Percentiles rank a stretch among this genome's conserved stretches.
These are phyloP conservation scores for Genyomyrus donnyi DNA, from an alignment of 2,113 vertebrate genomes.

Conservation along the genomic window DNA sequence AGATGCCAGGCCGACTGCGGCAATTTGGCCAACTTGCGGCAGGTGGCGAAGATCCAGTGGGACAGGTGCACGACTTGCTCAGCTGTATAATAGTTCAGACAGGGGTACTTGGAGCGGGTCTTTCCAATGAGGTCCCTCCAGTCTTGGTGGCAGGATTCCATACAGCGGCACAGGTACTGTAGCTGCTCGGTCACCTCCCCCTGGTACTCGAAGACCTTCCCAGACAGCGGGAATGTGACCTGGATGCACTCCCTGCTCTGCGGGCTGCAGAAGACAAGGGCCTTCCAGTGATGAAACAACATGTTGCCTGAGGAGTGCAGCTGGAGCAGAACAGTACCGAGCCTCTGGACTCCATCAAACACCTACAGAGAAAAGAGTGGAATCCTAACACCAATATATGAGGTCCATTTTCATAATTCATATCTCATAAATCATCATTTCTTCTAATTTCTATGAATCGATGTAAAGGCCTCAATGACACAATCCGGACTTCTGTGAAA, in stretches of 20 bases:
- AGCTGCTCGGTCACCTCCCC: slow-evolving; percentile 48
- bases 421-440: not conserved
- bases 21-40: slow-evolving; percentile 18
- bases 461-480: not conserved
- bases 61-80: slow-evolving; percentile 63
- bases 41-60: slow-evolving; percentile 47
- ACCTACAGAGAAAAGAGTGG: slow-evolving; percentile 41
- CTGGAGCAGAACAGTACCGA: slow-evolving; percentile 53
- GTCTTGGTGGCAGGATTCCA: slow-evolving; percentile 56
- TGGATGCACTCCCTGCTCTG: slow-evolving; percentile 41
- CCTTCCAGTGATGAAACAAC: slow-evolving; percentile 56
- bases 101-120: slow-evolving; percentile 47
- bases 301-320: slow-evolving; percentile 60
- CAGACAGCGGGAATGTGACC: slow-evolving; percentile 40
- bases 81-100: slow-evolving; percentile 60
- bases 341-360: slow-evolving; percentile 56
- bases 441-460: not conserved
- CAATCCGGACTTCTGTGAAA: not conserved
- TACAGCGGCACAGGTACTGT: slow-evolving; percentile 41
- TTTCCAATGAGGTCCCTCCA: slow-evolving; percentile 53
- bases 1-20: slow-evolving; percentile 52
- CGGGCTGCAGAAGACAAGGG: slow-evolving; percentile 46
- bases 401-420: not conserved
- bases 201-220: slow-evolving; percentile 31
- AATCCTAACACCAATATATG: not conserved